Base-by-base conservation (phyloP, 2,797 vertebrate genomes). In the Thamnophis elegans region DNA sequence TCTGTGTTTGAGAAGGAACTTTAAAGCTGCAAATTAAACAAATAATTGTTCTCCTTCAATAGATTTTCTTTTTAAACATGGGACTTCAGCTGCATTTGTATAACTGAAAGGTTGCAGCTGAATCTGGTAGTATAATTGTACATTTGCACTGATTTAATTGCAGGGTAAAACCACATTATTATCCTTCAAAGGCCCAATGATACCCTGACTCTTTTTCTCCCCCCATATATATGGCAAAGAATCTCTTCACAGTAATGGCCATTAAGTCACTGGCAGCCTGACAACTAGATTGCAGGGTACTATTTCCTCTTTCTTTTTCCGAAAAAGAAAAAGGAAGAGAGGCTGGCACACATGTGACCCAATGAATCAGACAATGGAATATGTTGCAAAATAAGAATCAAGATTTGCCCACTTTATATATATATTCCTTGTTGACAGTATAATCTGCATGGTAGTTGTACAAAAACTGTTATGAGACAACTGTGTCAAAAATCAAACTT, bases 211-310 rank as follows among this genome's bases (percentile, higher is more conserved):
- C 95, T 92, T 94, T 91, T 14, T 53, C 42, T 47, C 10, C 4
- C 20, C 10, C 13, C 59, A 91, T 87, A 65, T 94, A 92, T 82
- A 93, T 96, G 95, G 95, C 95, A 96, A 94, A 93, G 94, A 96
- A 95, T 95, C 94, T 94, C 92, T 89, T 96, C 93, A 68, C 90
- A 85, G 92, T 95, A 96, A 96, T 96, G 96, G 94, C 96, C 95
- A 96, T 97, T 97, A 97, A 96, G 95, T 96, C 92, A 88, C 88
- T 97, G 96, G 96, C 96, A 96, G 95, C 94, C 95, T 96, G 96
- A 97, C 96, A 95, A 95, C 93, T 93, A 96, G 96, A 97, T 97
- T 97, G 96, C 92, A 97, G 96, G 95, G 96, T 97, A 96, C 92
- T 89, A 85, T 96, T 97, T 97, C 92, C 92, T 85, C 86, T 94